Evolutionary conservation across 2,888 invertebrate genomes (phyloP).

Genomic region (Chymomyza fuscimana): DNA sequence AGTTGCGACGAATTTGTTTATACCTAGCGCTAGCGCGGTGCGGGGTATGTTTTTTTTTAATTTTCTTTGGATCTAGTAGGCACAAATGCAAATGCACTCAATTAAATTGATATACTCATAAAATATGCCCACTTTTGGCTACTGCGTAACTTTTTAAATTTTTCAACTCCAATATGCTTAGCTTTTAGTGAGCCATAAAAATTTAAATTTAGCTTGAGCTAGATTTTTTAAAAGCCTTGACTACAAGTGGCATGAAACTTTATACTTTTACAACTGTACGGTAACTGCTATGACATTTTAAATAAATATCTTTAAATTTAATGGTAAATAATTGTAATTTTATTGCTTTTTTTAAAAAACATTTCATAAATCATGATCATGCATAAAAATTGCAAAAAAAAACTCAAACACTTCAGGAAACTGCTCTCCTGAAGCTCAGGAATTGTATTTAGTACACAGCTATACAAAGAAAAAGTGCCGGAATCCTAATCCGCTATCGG

Average conservation of each 20-base stretch:
- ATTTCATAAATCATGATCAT: too few species aligned
- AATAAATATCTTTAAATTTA: background rate
- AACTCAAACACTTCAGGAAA: too few species aligned
- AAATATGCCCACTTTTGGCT: constrained; percentile 46
- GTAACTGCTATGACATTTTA: background rate
- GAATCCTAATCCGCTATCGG: too few species aligned
- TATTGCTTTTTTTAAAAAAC: background rate
- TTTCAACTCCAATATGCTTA: background rate
- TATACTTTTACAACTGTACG: background rate
- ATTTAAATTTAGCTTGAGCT: background rate
- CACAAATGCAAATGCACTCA: constrained; percentile 60
- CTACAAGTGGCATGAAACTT: background rate
- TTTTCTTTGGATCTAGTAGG: background rate
- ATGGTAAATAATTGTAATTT: background rate
- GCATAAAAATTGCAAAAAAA: too few species aligned
- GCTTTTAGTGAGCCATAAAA: background rate
- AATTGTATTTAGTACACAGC: too few species aligned
- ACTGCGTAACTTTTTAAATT: constrained; percentile 43
- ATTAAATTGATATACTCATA: constrained; percentile 55
- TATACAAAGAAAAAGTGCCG: too few species aligned
- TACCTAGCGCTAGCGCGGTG: background rate
- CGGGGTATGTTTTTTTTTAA: background rate
- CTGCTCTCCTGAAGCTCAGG: too few species aligned
- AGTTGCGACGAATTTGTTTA: background rate
- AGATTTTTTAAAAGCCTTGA: background rate